phyloP scores from a whole-genome alignment of 2,797 vertebrate genomes.

The Channa striata region DNA sequence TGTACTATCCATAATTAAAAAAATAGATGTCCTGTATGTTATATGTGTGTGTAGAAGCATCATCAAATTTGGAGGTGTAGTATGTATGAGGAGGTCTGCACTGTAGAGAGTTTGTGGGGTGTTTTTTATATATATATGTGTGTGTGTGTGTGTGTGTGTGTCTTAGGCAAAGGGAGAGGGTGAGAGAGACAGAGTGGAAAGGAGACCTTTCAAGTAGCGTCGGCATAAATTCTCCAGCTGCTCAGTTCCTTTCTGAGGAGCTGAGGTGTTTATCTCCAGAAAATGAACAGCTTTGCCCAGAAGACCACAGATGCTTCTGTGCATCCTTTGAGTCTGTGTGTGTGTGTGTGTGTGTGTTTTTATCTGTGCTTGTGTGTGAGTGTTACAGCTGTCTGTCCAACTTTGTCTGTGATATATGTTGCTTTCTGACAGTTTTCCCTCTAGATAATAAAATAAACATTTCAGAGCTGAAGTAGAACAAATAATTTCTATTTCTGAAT shows the following conservation, averaged over 20 bases:
- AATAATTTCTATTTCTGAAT: constrained; percentile 27
- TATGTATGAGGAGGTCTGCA: constrained; percentile 43
- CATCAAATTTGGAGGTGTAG: constrained; percentile 46
- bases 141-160: constrained; percentile 38
- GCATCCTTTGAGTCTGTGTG: constrained; percentile 78
- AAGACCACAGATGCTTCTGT: constrained; percentile 83
- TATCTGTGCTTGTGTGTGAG: constrained; percentile 43
- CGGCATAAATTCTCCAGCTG: constrained; percentile 87
- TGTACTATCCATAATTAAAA: constrained; percentile 1
- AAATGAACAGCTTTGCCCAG: constrained; percentile 85
- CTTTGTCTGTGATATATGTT: constrained; percentile 62
- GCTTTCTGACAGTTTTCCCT: constrained; percentile 63
- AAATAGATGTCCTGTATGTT: not conserved
- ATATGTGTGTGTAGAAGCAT: constrained; percentile 12
- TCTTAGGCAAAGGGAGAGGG: constrained; percentile 48
- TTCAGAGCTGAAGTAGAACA: constrained; percentile 30
- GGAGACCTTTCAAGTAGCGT: constrained; percentile 82
- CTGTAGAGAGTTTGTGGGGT: constrained; percentile 33
- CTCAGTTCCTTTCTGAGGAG: constrained; percentile 83
- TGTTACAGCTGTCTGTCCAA: constrained; percentile 76
- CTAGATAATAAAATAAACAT: constrained; percentile 51
- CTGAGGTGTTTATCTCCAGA: constrained; percentile 83
- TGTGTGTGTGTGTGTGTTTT: constrained; percentile 57
- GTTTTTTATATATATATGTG: not conserved
- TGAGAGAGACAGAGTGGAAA: constrained; percentile 73